Percentiles rank a stretch among this genome's conserved stretches.
phyloP scores from a whole-genome alignment of 2,797 vertebrate species.

The Enoplosus armatus region DNA sequence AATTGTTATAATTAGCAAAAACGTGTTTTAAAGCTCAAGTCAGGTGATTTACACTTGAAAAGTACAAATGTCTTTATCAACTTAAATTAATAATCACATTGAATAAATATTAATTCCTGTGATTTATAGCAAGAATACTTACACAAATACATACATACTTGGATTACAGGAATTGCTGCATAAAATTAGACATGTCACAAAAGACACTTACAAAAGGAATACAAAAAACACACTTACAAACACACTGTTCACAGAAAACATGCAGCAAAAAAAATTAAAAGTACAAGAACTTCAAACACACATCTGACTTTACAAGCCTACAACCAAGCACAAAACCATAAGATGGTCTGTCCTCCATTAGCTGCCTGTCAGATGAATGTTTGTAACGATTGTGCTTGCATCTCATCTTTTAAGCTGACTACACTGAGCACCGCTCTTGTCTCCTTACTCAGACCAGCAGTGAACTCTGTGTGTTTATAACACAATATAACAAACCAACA shows the following conservation, averaged over 20 bases:
- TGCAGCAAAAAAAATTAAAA: neutral
- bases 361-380: neutral
- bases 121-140: neutral
- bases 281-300: neutral
- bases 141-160: neutral
- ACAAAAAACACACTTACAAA: neutral
- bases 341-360: neutral
- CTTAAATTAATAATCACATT: neutral
- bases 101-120: neutral
- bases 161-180: neutral
- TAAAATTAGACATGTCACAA: neutral
- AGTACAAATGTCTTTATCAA: too few relatives aligned
- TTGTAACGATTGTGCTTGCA: neutral
- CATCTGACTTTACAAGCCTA: neutral
- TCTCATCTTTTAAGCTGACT: neutral
- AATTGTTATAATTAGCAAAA: neutral
- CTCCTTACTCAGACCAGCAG: neutral
- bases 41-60: neutral
- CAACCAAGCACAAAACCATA: neutral
- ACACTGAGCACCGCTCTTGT: neutral
- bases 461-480: too few relatives aligned
- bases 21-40: neutral
- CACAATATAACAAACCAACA: neutral
- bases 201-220: neutral
- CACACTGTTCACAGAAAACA: neutral